These are phyloP conservation scores for Alauda arvensis DNA, from an alignment of 2,797 vertebrate species.

Conservation along the genomic window DNA sequence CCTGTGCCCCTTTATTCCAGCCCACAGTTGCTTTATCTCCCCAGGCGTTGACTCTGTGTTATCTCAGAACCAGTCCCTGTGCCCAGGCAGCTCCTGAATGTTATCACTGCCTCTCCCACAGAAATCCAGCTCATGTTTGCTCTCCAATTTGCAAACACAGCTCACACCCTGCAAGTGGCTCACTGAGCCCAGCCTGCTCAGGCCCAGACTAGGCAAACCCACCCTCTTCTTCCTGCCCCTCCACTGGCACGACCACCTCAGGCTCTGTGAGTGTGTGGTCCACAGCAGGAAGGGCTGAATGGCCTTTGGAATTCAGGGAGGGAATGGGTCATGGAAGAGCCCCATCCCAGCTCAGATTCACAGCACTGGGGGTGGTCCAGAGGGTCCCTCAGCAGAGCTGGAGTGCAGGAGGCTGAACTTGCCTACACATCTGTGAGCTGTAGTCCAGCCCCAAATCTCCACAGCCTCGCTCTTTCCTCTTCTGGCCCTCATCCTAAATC, in stretches of 20 bases:
- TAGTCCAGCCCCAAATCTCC: neutral
- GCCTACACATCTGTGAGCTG: neutral
- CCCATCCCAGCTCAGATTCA: neutral
- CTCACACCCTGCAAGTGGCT: conserved; percentile 36
- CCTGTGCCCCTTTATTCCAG: conserved; percentile 31
- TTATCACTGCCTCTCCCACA: conserved; percentile 59
- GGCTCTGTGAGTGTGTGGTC: neutral
- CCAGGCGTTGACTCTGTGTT: neutral
- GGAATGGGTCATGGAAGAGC: neutral
- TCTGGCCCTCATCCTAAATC: neutral
- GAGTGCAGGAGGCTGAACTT: neutral
- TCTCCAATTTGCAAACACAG: conserved; percentile 60
- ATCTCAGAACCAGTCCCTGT: conserved; percentile 19
- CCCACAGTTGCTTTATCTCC: conserved; percentile 26
- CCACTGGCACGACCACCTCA: neutral
- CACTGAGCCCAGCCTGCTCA: conserved; percentile 16
- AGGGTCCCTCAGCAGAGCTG: neutral
- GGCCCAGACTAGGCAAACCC: neutral
- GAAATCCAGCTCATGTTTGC: conserved; percentile 36
- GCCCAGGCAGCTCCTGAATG: conserved; percentile 57
- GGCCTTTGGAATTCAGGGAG: neutral
- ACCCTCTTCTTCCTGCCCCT: neutral
- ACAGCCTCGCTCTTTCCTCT: neutral
- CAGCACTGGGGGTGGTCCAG: neutral
- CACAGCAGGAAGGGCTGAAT: neutral